These are phyloP conservation scores for Myotis brandtii DNA, from an alignment of 2,113 vertebrate genomes.

Conservation along the genomic window DNA sequence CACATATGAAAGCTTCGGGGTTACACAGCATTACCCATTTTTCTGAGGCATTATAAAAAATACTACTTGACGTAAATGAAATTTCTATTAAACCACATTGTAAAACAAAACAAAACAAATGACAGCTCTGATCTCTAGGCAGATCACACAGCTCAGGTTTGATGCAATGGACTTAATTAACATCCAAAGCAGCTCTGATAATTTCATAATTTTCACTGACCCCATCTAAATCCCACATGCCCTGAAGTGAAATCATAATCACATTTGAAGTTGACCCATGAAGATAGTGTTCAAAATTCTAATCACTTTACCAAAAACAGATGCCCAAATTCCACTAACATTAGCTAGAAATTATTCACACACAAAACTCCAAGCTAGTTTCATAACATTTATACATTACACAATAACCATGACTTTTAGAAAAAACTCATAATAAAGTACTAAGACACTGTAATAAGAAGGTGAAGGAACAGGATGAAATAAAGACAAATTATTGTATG, in stretches of 20 bases:
- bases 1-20: constrained; percentile 17
- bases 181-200: constrained; percentile 55
- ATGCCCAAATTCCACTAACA: constrained; percentile 73
- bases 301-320: constrained; percentile 78
- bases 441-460: not conserved
- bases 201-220: constrained; percentile 70
- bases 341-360: constrained; percentile 72
- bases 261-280: constrained; percentile 62
- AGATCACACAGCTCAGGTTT: constrained; percentile 52
- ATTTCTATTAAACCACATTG: constrained; percentile 38
- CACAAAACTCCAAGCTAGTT: constrained; percentile 64
- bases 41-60: constrained; percentile 40
- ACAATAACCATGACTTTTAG: constrained; percentile 70
- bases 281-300: constrained; percentile 61
- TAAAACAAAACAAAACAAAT: constrained; percentile 59
- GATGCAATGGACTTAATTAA: constrained; percentile 62
- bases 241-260: constrained; percentile 73
- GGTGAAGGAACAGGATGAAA: constrained; percentile 7
- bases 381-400: constrained; percentile 75
- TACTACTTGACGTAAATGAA: constrained; percentile 61
- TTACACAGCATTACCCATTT: not conserved
- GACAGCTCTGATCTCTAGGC: constrained; percentile 42
- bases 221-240: constrained; percentile 69
- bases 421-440: constrained; percentile 49
- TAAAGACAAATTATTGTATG: constrained; percentile 3